These are phyloP conservation scores for Sterrhoptilus dennistouni DNA, from an alignment of 2,113 vertebrate species.

Conservation along the genomic window DNA sequence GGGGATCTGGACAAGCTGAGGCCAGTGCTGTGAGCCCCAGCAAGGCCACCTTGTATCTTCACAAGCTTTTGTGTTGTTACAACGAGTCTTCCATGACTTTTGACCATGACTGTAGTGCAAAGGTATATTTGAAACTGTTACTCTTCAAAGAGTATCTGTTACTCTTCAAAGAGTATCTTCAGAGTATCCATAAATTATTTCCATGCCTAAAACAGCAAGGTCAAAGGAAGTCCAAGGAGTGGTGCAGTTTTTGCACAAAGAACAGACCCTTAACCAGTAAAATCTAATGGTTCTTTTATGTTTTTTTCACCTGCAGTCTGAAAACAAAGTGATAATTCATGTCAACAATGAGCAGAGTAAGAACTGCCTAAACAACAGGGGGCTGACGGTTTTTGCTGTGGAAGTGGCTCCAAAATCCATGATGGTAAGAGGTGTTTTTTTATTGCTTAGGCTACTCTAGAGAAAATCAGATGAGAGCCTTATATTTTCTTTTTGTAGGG, in stretches of 20 bases:
- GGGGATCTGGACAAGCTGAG: neutral
- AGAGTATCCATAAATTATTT: neutral
- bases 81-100: rapidly evolving
- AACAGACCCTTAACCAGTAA: neutral
- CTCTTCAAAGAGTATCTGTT: neutral
- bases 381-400: conserved; percentile 86
- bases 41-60: neutral
- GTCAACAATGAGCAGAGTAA: conserved; percentile 88
- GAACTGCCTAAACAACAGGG: conserved; percentile 87
- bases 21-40: neutral
- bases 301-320: conserved; percentile 77
- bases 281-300: neutral
- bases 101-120: neutral
- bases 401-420: conserved; percentile 87
- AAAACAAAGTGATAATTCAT: conserved; percentile 86
- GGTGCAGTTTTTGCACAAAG: neutral
- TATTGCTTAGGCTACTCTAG: neutral
- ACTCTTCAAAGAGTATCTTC: neutral
- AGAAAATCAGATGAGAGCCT: neutral
- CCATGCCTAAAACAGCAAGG: neutral
- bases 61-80: neutral
- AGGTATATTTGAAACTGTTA: neutral
- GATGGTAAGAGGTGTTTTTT: conserved; percentile 74
- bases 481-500: neutral
- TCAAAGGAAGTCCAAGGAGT: neutral